Conservation (phyloP, 2,888 invertebrate genomes). For the Eretmocerus hayati region DNA sequence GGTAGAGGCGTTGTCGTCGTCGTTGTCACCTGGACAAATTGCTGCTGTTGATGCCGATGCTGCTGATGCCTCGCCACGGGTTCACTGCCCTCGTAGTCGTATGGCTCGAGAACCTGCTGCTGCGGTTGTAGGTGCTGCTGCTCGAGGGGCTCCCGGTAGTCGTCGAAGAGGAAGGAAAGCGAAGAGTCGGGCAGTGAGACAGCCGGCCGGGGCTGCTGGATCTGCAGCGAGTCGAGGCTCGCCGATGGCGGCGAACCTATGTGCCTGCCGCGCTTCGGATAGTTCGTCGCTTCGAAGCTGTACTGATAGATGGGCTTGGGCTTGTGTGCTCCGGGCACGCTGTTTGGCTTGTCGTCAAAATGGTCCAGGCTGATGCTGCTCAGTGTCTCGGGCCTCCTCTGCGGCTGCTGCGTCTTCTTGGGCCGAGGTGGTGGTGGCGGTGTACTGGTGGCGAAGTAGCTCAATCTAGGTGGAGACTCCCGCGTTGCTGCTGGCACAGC, state of each 20-base stretch:
- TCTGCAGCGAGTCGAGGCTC: slow-evolving; percentile 15
- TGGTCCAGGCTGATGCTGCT: background rate
- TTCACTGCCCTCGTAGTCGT: slow-evolving; percentile 15
- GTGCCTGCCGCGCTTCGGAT: slow-evolving; percentile 23
- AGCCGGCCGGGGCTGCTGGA: slow-evolving; percentile 13
- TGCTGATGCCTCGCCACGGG: slow-evolving; percentile 7
- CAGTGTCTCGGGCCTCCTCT: slow-evolving; percentile 19
- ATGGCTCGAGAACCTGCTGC: slow-evolving; percentile 7
- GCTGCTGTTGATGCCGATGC: background rate
- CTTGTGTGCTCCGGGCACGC: slow-evolving; percentile 31
- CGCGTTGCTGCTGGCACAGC: slow-evolving; percentile 27
- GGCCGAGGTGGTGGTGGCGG: slow-evolving; percentile 25
- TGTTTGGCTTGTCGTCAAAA: background rate
- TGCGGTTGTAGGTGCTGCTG: background rate
- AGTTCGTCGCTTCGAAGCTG: slow-evolving; percentile 60
- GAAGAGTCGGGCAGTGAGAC: too few relatives aligned
- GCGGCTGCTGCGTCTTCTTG: too few relatives aligned
- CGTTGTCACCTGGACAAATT: background rate
- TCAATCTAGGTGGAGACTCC: slow-evolving; percentile 24
- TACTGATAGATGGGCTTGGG: slow-evolving; percentile 66
- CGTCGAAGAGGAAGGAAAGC: slow-evolving; percentile 21
- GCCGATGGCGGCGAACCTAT: slow-evolving; percentile 9
- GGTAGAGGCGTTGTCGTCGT: background rate
- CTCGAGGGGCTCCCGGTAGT: slow-evolving; percentile 29
- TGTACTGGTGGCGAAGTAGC: slow-evolving; percentile 32